Evolutionary conservation across 1,140 invertebrate species (phyloP), one percentile per base, ranked within the genome.

Genomic region (Drosophila triauraria): DNA sequence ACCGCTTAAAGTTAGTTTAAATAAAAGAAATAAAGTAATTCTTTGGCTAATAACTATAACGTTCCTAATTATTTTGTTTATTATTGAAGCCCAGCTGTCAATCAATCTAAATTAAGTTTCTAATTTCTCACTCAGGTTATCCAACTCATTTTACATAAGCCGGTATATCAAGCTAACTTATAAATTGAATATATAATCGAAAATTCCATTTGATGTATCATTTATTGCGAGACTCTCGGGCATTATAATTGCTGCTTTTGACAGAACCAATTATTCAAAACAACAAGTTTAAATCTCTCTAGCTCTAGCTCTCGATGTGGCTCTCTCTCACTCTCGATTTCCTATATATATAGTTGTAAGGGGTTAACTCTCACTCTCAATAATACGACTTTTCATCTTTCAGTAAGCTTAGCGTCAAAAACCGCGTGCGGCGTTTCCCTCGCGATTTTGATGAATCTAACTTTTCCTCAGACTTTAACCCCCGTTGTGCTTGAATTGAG

Each of bases 251-350:
- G 62, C 74, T 91, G 87, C 47, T 72, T 75, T 58, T 91, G 87
- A 91, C 87, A 91, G 83, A 83, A 78, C 71, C 84, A 91, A 91
- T 91, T 91, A 91, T 82, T 79, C 42, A 75, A 54, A 54, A 62
- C 64, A 50, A 59, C 71, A 43, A 67, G 25, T 40, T 43, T 35
- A 47, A 46, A 43, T 58, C 43, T 61, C 48, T 43, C 58, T 50
- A 48, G 20, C 30, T 42, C 25, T 30, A 20, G 42, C 43, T 42
- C 17, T 47, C 20, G 30, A 38, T 60, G 56, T 30, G 43, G 32
- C 48, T 46, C 58, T 50, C 44, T 20, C 25, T 42, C 30, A 27
- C 43, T 42, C 17, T 47, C 30, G 35, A 43, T 68, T 60, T 35
- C 43, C 23, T 17, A 40, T 53, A 53, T 7, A 40, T 20, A 54